phyloP scores from a whole-genome alignment of 1,140 invertebrate genomes.

The Dinothrombium tinctorium region DNA sequence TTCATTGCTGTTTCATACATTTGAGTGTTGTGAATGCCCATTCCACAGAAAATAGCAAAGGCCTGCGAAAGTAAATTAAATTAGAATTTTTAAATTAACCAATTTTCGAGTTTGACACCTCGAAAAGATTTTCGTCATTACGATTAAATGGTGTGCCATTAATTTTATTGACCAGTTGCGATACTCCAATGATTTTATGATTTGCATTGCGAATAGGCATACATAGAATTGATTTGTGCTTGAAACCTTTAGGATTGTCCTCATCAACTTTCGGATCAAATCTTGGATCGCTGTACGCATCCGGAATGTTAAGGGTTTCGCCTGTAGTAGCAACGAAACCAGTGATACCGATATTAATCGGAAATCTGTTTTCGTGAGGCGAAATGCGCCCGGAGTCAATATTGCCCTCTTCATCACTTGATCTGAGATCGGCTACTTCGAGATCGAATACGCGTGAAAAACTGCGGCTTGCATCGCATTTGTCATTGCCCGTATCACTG shows the following conservation, averaged over 20 bases:
- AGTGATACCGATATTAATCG: conserved; percentile 77
- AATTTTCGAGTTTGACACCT: too few species aligned
- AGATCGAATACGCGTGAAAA: conserved; percentile 79
- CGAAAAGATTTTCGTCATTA: conserved; percentile 65
- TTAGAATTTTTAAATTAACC: too few species aligned
- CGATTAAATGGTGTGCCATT: conserved; percentile 62
- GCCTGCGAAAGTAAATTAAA: too few species aligned
- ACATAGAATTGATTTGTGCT: conserved; percentile 59
- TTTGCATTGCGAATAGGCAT: conserved; percentile 79
- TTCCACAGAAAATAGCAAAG: conserved; percentile 85
- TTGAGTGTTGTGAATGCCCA: conserved; percentile 89
- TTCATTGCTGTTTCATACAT: conserved; percentile 87
- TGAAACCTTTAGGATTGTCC: conserved; percentile 26
- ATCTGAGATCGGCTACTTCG: conserved; percentile 39
- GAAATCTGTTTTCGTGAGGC: conserved; percentile 72
- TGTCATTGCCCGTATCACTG: conserved; percentile 25
- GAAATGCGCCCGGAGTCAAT: neutral
- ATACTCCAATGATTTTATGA: conserved; percentile 64
- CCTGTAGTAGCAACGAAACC: conserved; percentile 52
- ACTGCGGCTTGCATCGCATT: conserved; percentile 26
- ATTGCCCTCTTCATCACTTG: conserved; percentile 2
- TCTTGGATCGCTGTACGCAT: conserved; percentile 69
- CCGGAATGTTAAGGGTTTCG: conserved; percentile 57
- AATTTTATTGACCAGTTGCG: conserved; percentile 80
- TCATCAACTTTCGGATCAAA: conserved; percentile 46